Evolutionary conservation across 2,113 vertebrate genomes (phyloP).

Genomic region (Notarius lentiginosus): DNA sequence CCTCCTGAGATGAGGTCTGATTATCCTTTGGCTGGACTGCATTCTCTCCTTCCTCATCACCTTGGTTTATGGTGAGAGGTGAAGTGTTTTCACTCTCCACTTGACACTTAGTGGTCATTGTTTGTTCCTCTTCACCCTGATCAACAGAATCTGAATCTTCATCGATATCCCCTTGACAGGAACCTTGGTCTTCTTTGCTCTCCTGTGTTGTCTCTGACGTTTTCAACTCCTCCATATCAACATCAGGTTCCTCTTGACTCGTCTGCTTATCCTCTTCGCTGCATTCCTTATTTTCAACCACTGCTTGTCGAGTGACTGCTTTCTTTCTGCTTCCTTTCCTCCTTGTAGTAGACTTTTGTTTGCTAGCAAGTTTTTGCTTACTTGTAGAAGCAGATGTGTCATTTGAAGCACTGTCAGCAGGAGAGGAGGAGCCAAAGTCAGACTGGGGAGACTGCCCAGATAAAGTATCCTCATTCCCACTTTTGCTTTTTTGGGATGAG

Average conservation of each 20-base stretch:
- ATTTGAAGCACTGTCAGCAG: conserved; percentile 57
- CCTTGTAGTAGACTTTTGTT: conserved; percentile 70
- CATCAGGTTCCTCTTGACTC: conserved; percentile 45
- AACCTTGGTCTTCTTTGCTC: background rate
- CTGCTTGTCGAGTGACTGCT: conserved; percentile 70
- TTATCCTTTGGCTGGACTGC: conserved; percentile 3
- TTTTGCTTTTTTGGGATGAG: conserved; percentile 81
- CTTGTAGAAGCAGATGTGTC: conserved; percentile 44
- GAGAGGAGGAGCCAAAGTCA: conserved; percentile 72
- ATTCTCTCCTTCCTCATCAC: conserved; percentile 18
- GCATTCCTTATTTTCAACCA: conserved; percentile 64
- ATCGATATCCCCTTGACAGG: conserved; percentile 14
- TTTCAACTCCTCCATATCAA: background rate
- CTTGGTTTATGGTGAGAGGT: background rate
- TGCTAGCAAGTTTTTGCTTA: conserved; percentile 46
- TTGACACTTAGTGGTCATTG: conserved; percentile 21
- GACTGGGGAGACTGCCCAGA: conserved; percentile 75
- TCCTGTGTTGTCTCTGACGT: background rate
- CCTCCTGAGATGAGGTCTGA: conserved; percentile 24
- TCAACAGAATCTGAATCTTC: background rate
- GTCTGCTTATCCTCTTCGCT: conserved; percentile 44
- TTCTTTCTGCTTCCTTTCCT: conserved; percentile 77
- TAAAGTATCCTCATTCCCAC: conserved; percentile 71
- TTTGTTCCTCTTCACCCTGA: background rate
- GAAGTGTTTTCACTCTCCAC: conserved; percentile 8